A percentile compares a stretch with the other conserved stretches of the same genome.
Evolutionary conservation across 2,888 invertebrate species (phyloP).

Genomic region (Melangyna quadrimaculata): DNA sequence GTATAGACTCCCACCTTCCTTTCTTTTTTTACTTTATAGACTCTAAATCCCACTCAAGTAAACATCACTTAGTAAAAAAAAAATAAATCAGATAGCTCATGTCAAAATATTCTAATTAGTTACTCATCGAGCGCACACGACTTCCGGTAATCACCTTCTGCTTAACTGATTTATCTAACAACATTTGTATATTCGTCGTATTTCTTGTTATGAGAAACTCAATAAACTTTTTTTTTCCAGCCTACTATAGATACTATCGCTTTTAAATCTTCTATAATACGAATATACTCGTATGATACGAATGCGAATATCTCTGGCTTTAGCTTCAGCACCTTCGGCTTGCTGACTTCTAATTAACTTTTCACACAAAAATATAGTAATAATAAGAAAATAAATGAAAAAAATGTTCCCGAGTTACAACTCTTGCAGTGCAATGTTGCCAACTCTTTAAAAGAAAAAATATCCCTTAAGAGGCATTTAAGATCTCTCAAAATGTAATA

Average conservation of each 20-base stretch:
- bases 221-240: slow-evolving; percentile 48
- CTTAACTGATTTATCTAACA: slow-evolving; percentile 51
- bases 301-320: background rate
- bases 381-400: background rate
- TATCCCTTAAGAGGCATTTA: background rate
- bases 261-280: background rate
- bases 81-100: slow-evolving; percentile 25
- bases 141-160: slow-evolving; percentile 67
- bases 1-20: background rate
- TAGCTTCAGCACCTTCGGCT: background rate
- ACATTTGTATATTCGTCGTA: slow-evolving; percentile 37
- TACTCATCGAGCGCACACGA: slow-evolving; percentile 51
- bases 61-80: background rate
- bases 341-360: slow-evolving; percentile 54
- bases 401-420: background rate
- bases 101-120: slow-evolving; percentile 58
- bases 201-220: slow-evolving; percentile 51
- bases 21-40: background rate
- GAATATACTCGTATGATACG: background rate
- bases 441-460: background rate
- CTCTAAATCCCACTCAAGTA: background rate
- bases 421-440: background rate
- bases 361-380: background rate
- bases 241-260: slow-evolving; percentile 45
- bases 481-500: background rate